Evolutionary conservation across 2,797 vertebrate species (phyloP).

Genomic region (Clarias fuscus): DNA sequence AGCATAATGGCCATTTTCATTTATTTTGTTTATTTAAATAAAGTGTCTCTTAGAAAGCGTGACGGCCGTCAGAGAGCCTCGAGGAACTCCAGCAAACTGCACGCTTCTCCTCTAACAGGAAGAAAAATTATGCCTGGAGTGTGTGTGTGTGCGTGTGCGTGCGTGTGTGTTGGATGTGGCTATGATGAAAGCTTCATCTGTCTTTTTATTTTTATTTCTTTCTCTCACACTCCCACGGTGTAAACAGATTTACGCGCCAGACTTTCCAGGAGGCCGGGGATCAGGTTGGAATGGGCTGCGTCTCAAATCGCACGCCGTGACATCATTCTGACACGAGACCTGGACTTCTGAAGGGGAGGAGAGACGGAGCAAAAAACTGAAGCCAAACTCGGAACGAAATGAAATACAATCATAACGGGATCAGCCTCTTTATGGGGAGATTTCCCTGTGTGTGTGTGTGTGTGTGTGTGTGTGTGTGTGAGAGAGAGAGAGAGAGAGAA

Average conservation of each 20-base stretch:
- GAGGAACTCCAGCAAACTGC: conserved; percentile 1
- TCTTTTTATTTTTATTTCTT: conserved; percentile 31
- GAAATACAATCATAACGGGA: conserved; percentile 4
- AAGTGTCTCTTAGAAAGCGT: conserved; percentile 16
- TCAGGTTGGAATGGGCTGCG: conserved; percentile 52
- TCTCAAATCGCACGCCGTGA: conserved; percentile 45
- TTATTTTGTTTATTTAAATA: conserved; percentile 35
- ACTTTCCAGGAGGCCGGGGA: conserved; percentile 48
- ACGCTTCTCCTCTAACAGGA: background rate
- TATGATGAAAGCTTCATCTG: background rate
- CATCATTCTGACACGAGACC: conserved; percentile 57
- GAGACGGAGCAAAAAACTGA: background rate
- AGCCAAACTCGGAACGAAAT: background rate
- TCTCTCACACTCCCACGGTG: conserved; percentile 14
- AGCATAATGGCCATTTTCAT: conserved; percentile 10
- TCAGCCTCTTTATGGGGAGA: conserved; percentile 1
- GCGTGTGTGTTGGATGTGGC: background rate
- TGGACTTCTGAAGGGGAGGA: conserved; percentile 44
- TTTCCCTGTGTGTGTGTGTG: background rate
- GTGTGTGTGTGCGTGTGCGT: conserved; percentile 14
- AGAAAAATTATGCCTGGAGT: conserved; percentile 11
- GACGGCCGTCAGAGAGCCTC: conserved; percentile 11
- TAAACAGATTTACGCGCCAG: conserved; percentile 39
- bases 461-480: conserved; percentile 20
- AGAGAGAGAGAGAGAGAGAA: background rate